Evolutionary conservation across 1,140 invertebrate genomes (phyloP).

Genomic region (Drosophila orena): DNA sequence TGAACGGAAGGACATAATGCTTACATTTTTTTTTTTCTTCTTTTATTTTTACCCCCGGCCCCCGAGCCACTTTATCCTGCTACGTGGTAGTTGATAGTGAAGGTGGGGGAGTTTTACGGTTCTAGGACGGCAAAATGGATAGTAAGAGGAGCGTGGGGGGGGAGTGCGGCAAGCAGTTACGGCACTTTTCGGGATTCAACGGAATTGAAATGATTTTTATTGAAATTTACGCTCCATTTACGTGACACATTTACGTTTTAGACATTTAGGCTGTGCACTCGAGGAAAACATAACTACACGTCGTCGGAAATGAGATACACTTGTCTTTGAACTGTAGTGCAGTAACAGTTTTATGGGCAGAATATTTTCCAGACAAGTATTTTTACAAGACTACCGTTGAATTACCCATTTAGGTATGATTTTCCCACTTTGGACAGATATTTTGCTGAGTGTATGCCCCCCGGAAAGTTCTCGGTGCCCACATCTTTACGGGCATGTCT

Average conservation of each 20-base stretch:
- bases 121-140: background rate
- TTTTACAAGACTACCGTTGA: too few relatives aligned
- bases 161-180: constrained; percentile 49
- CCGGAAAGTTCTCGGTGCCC: constrained; percentile 6
- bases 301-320: too few relatives aligned
- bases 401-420: background rate
- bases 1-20: constrained; percentile 74
- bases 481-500: constrained; percentile 34
- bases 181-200: constrained; percentile 65
- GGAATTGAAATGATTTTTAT: constrained; percentile 83
- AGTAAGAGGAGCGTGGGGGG: background rate
- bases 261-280: constrained; percentile 62
- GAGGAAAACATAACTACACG: constrained; percentile 11
- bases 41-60: constrained; percentile 45
- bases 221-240: constrained; percentile 84
- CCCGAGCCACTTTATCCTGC: constrained; percentile 54
- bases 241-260: constrained; percentile 83
- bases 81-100: constrained; percentile 44
- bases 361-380: too few relatives aligned
- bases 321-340: too few relatives aligned
- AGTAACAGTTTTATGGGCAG: too few relatives aligned
- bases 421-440: background rate
- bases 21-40: constrained; percentile 68
- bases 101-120: background rate
- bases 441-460: constrained; percentile 7